phyloP scores from a whole-genome alignment of 2,113 vertebrate species.

The Tor tambroides region DNA sequence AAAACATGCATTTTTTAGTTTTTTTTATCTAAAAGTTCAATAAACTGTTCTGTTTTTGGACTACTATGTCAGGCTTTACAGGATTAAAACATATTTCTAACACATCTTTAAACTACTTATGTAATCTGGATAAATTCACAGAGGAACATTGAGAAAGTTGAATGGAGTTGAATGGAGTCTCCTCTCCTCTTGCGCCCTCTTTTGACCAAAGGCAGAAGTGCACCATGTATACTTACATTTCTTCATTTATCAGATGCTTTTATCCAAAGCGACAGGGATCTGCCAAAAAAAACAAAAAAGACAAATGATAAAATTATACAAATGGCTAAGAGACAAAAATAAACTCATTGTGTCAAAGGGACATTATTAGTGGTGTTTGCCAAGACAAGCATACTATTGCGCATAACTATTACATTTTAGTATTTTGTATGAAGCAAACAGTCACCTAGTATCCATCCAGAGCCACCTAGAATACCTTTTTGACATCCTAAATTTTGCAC shows the following conservation, averaged over 20 bases:
- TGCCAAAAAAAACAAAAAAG: background rate
- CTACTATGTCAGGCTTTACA: background rate
- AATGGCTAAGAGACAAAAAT: background rate
- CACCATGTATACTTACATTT: background rate
- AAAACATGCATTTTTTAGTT: too few species aligned
- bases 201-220: background rate
- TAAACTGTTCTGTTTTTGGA: background rate
- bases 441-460: background rate
- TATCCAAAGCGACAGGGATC: background rate
- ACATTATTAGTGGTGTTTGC: too few species aligned
- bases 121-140: background rate
- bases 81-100: background rate
- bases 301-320: too few species aligned
- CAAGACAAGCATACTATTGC: background rate
- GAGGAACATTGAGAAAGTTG: background rate
- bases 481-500: background rate
- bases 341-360: background rate
- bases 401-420: background rate
- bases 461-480: background rate
- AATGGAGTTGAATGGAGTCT: background rate
- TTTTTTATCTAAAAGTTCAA: background rate
- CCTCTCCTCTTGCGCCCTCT: constrained; percentile 6
- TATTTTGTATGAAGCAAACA: background rate
- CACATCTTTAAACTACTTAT: background rate
- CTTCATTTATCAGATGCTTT: background rate